phyloP scores from a whole-genome alignment of 1,140 invertebrate genomes.

The Orius laevigatus region DNA sequence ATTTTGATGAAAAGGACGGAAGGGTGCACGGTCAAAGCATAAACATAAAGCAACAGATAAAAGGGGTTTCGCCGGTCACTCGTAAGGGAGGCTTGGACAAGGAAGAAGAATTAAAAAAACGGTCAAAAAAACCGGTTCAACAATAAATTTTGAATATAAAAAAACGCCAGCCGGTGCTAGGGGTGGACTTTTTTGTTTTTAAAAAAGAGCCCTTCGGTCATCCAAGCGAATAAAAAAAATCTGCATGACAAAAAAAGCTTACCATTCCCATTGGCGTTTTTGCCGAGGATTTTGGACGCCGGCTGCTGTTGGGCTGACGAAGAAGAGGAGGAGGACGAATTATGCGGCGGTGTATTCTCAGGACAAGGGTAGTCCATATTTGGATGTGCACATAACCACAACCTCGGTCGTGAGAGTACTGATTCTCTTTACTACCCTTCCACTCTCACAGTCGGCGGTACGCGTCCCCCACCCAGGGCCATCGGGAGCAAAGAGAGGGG shows the following conservation, averaged over 20 bases:
- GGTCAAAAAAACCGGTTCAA: too few relatives aligned
- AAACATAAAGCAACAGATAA: too few relatives aligned
- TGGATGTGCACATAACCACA: conserved; percentile 2
- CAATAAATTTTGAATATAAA: too few relatives aligned
- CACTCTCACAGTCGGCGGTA: neutral
- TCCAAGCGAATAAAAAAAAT: conserved; percentile 8
- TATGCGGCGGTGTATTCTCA: conserved; percentile 9
- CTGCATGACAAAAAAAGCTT: conserved; percentile 22
- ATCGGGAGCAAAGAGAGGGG: neutral
- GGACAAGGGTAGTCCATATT: conserved; percentile 5
- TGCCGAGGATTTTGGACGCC: conserved; percentile 29
- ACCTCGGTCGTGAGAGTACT: neutral
- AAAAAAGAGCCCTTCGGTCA: too few relatives aligned
- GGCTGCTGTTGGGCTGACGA: conserved; percentile 21
- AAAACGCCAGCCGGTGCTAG: too few relatives aligned
- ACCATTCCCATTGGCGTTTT: conserved; percentile 34
- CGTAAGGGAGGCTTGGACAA: too few relatives aligned
- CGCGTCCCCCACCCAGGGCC: neutral
- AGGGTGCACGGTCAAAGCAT: too few relatives aligned
- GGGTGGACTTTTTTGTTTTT: conserved; percentile 7
- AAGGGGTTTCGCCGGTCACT: too few relatives aligned
- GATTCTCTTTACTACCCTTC: neutral
- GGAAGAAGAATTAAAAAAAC: too few relatives aligned
- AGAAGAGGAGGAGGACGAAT: conserved; percentile 18
- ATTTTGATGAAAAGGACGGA: too few relatives aligned